Evolutionary conservation across 2,113 vertebrate genomes (phyloP).

Genomic region (Dromas ardeola): DNA sequence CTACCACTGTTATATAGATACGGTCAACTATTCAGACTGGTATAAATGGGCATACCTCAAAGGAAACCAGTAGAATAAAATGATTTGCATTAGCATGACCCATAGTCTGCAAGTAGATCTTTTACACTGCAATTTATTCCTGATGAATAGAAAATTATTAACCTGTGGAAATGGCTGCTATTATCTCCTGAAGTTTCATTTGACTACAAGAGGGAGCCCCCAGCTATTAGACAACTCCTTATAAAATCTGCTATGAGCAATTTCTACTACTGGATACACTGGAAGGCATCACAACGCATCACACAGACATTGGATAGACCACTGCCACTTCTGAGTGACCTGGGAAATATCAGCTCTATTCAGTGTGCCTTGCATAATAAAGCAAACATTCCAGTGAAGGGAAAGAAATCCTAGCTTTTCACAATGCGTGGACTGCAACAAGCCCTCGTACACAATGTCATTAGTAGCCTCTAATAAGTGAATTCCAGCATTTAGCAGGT

Average conservation of each 20-base stretch:
- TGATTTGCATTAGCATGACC: background rate
- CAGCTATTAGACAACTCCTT: background rate
- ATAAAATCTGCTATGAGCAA: background rate
- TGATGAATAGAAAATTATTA: background rate
- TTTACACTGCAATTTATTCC: background rate
- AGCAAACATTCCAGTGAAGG: background rate
- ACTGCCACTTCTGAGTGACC: background rate
- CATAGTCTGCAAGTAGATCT: background rate
- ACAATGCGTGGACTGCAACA: accelerated
- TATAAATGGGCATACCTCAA: background rate
- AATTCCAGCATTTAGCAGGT: background rate
- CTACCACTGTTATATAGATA: background rate
- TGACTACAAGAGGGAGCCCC: background rate
- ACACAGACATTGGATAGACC: background rate
- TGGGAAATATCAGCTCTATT: background rate
- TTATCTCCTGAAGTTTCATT: background rate
- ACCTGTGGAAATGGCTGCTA: background rate
- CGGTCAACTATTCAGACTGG: background rate
- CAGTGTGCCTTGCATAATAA: background rate
- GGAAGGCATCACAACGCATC: background rate
- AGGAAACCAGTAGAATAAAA: background rate
- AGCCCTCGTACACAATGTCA: background rate
- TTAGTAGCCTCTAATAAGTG: background rate
- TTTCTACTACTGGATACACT: background rate
- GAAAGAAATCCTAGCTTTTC: background rate